Conservation (phyloP, 1,140 invertebrate species). For the Oreohelix idahoensis region DNA sequence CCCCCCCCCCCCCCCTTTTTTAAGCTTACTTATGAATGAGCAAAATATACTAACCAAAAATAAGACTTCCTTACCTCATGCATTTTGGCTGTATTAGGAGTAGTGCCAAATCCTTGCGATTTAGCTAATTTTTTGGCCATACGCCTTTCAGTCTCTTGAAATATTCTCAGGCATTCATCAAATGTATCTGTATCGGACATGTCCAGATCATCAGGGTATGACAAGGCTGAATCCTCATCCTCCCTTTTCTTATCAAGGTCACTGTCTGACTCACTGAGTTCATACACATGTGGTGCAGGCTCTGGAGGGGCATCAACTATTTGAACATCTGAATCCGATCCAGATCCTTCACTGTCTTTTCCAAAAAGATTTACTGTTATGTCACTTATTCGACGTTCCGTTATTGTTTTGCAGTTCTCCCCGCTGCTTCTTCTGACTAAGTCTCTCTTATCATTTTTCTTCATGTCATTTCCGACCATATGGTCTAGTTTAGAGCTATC, state of each 20-base stretch:
- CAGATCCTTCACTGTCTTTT: constrained; percentile 45
- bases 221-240: not conserved
- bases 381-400: constrained; percentile 50
- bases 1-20: too few species aligned
- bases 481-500: not conserved
- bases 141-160: constrained; percentile 75
- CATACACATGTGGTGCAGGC: not conserved
- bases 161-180: constrained; percentile 83
- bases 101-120: not conserved
- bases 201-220: not conserved
- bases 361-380: constrained; percentile 59
- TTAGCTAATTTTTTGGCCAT: constrained; percentile 13
- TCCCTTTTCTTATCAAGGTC: not conserved
- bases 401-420: constrained; percentile 5
- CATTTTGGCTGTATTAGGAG: not conserved
- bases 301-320: not conserved
- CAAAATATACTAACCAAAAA: not conserved
- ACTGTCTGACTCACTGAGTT: constrained; percentile 20
- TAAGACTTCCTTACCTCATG: not conserved
- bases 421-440: not conserved
- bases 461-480: not conserved
- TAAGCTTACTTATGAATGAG: too few species aligned
- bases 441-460: not conserved
- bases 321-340: constrained; percentile 34
- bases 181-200: constrained; percentile 77